Conservation (phyloP, 2,797 vertebrate species). For the Dryobates pubescens region DNA sequence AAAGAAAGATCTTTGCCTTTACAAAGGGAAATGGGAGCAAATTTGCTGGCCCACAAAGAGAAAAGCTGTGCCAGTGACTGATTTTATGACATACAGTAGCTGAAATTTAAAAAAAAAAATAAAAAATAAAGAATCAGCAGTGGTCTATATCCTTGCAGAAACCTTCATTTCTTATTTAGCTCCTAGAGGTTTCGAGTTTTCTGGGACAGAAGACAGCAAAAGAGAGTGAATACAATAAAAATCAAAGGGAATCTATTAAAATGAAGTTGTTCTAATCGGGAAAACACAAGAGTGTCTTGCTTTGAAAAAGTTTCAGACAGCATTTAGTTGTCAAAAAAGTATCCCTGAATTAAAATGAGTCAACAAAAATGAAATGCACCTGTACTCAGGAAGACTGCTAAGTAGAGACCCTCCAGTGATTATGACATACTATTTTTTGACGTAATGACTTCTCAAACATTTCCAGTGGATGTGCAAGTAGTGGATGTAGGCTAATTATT, state of each 20-base stretch:
- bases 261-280: slow-evolving; percentile 4
- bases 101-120: not conserved
- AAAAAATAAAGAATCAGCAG: not conserved
- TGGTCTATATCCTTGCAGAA: not conserved
- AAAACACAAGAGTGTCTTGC: slow-evolving; percentile 28
- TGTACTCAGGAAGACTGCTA: not conserved
- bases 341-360: not conserved
- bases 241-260: slow-evolving; percentile 53
- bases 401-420: not conserved
- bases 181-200: not conserved
- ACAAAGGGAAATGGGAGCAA: not conserved
- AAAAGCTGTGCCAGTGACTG: not conserved
- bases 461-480: not conserved
- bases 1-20: not conserved
- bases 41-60: not conserved
- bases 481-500: not conserved
- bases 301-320: slow-evolving; percentile 23
- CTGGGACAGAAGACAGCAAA: slow-evolving; percentile 6
- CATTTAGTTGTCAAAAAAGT: slow-evolving; percentile 22
- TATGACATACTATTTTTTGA: fast-evolving
- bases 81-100: not conserved
- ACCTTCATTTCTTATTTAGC: not conserved
- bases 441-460: not conserved
- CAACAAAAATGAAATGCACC: slow-evolving; percentile 7
- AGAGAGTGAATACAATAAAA: not conserved